These are phyloP conservation scores for Etheostoma nigrum DNA, from an alignment of 2,797 vertebrate genomes.

Conservation along the genomic window DNA sequence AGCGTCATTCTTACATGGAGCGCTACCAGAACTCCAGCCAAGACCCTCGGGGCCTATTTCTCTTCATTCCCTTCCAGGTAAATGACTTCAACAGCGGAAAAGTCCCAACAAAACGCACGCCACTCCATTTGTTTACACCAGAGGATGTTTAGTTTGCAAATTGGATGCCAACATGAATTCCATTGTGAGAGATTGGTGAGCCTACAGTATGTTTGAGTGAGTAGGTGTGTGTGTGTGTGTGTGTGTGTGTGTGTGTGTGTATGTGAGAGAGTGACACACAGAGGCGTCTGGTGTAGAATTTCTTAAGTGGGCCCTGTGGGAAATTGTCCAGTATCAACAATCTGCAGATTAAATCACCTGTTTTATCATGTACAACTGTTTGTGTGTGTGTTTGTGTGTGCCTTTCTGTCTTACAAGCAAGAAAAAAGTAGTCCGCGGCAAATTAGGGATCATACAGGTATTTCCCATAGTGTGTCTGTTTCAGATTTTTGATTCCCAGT, in stretches of 20 bases:
- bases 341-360: slow-evolving; percentile 75
- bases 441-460: neutral
- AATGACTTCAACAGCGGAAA: slow-evolving; percentile 57
- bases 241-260: neutral
- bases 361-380: slow-evolving; percentile 46
- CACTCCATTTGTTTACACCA: slow-evolving; percentile 65
- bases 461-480: slow-evolving; percentile 25
- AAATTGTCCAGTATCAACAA: slow-evolving; percentile 70
- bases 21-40: slow-evolving; percentile 38
- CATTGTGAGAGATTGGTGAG: slow-evolving; percentile 63
- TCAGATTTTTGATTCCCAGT: slow-evolving; percentile 8
- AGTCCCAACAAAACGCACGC: slow-evolving; percentile 33
- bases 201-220: slow-evolving; percentile 17
- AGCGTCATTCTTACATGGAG: slow-evolving; percentile 15
- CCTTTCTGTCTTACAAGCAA: slow-evolving; percentile 6
- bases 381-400: slow-evolving; percentile 14
- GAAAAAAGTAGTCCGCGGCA: neutral
- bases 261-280: slow-evolving; percentile 47
- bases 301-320: slow-evolving; percentile 77
- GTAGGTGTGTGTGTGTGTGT: neutral
- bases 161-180: slow-evolving; percentile 62
- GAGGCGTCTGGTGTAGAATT: slow-evolving; percentile 61
- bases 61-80: slow-evolving; percentile 67
- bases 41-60: slow-evolving; percentile 49
- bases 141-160: slow-evolving; percentile 80